These are phyloP conservation scores for Synergus umbraculus DNA, from an alignment of 2,888 invertebrate species.

Conservation along the genomic window DNA sequence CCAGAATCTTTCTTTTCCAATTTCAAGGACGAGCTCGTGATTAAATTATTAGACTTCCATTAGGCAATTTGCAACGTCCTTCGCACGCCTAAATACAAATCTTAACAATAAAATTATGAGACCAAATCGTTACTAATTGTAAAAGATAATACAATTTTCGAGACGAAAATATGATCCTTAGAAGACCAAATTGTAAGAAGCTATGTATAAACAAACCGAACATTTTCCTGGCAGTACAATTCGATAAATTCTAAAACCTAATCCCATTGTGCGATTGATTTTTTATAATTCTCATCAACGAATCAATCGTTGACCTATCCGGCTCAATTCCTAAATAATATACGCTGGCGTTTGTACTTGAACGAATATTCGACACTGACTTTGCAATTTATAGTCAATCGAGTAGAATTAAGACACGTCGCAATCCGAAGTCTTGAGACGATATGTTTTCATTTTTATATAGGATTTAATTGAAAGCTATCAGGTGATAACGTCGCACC, in stretches of 20 bases:
- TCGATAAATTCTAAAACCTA: constrained; percentile 32
- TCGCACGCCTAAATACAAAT: background rate
- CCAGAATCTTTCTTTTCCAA: constrained; percentile 41
- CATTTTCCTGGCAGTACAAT: constrained; percentile 22
- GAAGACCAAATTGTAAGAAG: background rate
- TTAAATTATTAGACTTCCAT: constrained; percentile 31
- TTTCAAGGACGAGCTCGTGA: background rate
- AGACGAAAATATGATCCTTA: constrained; percentile 3
- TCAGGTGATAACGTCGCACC: constrained; percentile 40
- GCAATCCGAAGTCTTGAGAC: constrained; percentile 58
- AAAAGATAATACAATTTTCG: constrained; percentile 9
- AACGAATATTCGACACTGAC: constrained; percentile 31
- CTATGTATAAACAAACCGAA: constrained; percentile 7
- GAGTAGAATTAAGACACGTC: constrained; percentile 49
- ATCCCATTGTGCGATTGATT: constrained; percentile 19
- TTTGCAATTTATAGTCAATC: background rate
- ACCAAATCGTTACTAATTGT: constrained; percentile 4
- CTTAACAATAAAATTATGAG: background rate
- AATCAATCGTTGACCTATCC: constrained; percentile 33
- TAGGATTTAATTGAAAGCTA: constrained; percentile 58
- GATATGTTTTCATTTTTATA: constrained; percentile 60
- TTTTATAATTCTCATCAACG: constrained; percentile 3
- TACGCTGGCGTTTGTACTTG: constrained; percentile 15
- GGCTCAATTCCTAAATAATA: constrained; percentile 40
- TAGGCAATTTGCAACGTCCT: constrained; percentile 27